These are phyloP conservation scores for Pimephales promelas DNA, from an alignment of 2,113 vertebrate species.

Conservation along the genomic window DNA sequence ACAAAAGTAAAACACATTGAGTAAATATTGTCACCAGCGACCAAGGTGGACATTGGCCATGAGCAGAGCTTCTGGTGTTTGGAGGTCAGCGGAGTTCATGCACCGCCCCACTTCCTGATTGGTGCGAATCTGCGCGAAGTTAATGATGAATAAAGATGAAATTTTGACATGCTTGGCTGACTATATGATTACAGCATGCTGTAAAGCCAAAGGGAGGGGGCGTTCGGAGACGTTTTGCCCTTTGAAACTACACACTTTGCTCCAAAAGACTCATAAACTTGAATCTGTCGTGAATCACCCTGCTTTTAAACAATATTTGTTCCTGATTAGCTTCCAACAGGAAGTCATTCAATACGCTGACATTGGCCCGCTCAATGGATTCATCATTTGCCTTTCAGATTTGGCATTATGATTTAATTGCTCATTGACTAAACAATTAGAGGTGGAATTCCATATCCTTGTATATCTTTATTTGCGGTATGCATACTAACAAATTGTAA, in stretches of 20 bases:
- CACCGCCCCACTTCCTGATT: constrained; percentile 64
- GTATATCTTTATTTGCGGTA: constrained; percentile 39
- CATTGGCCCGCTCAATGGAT: constrained; percentile 2
- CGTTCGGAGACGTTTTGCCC: constrained; percentile 37
- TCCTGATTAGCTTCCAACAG: constrained; percentile 14
- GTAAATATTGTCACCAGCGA: constrained; percentile 53
- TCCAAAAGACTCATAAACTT: not conserved
- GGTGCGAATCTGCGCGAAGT: constrained; percentile 56
- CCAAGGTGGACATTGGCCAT: constrained; percentile 65
- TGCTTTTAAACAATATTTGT: constrained; percentile 5
- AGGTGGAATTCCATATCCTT: constrained; percentile 27
- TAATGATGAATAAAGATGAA: constrained; percentile 68
- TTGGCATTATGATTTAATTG: constrained; percentile 41
- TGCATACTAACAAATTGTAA: constrained; percentile 23
- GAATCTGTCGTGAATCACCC: not conserved
- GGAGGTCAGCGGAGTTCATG: constrained; percentile 57
- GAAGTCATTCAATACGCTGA: constrained; percentile 10
- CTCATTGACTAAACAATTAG: constrained; percentile 46
- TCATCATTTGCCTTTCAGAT: constrained; percentile 44
- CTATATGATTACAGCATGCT: constrained; percentile 61
- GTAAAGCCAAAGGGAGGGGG: constrained; percentile 62
- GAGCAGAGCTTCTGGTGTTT: not conserved
- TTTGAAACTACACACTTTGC: constrained; percentile 57
- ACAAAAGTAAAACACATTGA: not conserved
- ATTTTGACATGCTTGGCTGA: constrained; percentile 57